These are phyloP conservation scores for Leguminivora glycinivorella DNA, from an alignment of 1,140 invertebrate species.

Conservation along the genomic window DNA sequence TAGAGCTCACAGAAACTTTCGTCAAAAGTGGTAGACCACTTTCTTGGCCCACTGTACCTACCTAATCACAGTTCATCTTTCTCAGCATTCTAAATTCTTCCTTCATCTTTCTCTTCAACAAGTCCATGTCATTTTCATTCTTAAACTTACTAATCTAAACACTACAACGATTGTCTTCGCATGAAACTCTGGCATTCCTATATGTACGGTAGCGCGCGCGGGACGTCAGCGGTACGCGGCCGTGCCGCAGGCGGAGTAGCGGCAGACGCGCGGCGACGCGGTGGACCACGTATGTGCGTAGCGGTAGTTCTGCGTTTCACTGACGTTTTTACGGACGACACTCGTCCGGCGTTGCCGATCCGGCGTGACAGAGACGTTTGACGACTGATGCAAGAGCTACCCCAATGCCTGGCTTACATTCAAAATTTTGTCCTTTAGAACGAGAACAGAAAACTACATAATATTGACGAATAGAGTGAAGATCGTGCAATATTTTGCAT, in stretches of 20 bases:
- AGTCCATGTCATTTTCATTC: neutral
- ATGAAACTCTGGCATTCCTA: conserved; percentile 43
- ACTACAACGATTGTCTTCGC: neutral
- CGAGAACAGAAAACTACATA: neutral
- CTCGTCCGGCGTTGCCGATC: neutral
- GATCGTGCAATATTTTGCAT: neutral
- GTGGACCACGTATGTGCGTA: conserved; percentile 33
- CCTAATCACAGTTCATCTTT: too few species aligned
- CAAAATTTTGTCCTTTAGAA: neutral
- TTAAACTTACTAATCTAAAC: neutral
- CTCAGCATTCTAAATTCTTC: neutral
- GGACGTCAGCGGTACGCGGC: conserved; percentile 58
- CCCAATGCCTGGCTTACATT: conserved; percentile 9
- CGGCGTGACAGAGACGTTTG: conserved; percentile 1
- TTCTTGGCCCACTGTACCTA: too few species aligned
- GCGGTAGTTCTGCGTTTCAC: conserved; percentile 6
- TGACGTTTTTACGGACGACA: neutral
- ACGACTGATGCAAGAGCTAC: conserved; percentile 11
- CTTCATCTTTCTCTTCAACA: neutral
- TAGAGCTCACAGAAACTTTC: too few species aligned
- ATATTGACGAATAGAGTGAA: neutral
- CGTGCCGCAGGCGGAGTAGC: conserved; percentile 57
- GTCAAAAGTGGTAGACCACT: too few species aligned
- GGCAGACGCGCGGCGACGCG: conserved; percentile 45
- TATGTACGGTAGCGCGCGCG: conserved; percentile 48